These are phyloP conservation scores for Drosophila littoralis DNA, from an alignment of 1,140 invertebrate genomes.

Conservation along the genomic window DNA sequence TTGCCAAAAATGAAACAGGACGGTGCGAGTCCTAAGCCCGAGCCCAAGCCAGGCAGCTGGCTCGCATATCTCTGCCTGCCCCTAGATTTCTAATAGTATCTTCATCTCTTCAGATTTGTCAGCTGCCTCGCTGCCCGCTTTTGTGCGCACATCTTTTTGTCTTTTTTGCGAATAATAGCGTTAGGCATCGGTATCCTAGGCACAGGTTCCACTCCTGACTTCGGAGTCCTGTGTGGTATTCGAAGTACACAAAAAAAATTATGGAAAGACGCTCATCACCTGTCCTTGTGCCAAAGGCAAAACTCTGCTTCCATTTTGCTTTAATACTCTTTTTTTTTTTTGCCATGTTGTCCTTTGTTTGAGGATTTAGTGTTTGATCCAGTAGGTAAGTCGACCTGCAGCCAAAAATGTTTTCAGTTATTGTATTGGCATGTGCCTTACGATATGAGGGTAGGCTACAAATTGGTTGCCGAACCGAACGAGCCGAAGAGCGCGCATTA, in stretches of 20 bases:
- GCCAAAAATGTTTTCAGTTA: constrained; percentile 17
- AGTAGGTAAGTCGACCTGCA: constrained; percentile 37
- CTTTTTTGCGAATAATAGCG: constrained; percentile 65
- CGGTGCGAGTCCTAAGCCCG: constrained; percentile 30
- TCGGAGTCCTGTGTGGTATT: constrained; percentile 52
- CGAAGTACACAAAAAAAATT: constrained; percentile 45
- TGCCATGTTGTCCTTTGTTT: constrained; percentile 39
- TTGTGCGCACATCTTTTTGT: constrained; percentile 57
- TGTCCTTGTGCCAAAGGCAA: constrained; percentile 56
- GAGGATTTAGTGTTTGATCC: constrained; percentile 34
- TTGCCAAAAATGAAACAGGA: constrained; percentile 61
- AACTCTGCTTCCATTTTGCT: constrained; percentile 26
- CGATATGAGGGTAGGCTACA: background rate
- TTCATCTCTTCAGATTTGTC: constrained; percentile 63
- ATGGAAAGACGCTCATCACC: constrained; percentile 67
- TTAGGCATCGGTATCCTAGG: constrained; percentile 60
- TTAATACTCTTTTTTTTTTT: constrained; percentile 31
- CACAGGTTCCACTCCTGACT: constrained; percentile 71
- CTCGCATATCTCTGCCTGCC: constrained; percentile 32
- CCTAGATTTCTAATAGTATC: constrained; percentile 20
- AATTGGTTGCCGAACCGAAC: background rate
- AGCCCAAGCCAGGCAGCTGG: constrained; percentile 55
- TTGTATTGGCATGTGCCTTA: constrained; percentile 42
- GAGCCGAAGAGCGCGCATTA: background rate
- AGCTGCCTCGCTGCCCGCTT: constrained; percentile 61